Evolutionary conservation across 2,797 vertebrate genomes (phyloP).

Genomic region (Gambusia yucatana): DNA sequence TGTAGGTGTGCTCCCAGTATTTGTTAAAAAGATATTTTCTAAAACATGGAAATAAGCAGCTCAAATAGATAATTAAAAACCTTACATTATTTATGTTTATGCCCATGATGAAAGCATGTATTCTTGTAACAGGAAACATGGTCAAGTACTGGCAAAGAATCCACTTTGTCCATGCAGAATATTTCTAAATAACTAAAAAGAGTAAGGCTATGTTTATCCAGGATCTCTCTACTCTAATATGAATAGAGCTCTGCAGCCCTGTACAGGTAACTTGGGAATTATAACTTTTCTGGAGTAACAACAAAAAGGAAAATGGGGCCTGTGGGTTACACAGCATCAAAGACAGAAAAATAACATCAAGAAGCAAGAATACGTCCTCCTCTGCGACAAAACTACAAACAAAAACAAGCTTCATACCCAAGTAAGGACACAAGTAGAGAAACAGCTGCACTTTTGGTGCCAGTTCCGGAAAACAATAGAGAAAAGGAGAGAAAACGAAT

Average conservation of each 20-base stretch:
- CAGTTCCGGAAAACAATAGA: conserved; percentile 7
- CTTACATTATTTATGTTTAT: neutral
- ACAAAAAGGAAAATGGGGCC: neutral
- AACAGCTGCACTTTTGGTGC: too few relatives aligned
- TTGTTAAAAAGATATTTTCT: neutral
- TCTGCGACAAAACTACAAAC: conserved; percentile 7
- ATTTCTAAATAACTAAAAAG: neutral
- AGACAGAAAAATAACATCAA: neutral
- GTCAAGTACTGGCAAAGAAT: neutral
- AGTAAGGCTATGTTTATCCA: neutral
- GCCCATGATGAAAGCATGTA: neutral
- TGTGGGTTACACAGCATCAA: conserved; percentile 1
- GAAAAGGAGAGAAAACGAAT: neutral
- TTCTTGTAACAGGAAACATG: neutral
- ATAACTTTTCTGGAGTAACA: conserved; percentile 1
- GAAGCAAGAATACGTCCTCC: neutral
- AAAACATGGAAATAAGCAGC: neutral
- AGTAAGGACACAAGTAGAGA: neutral
- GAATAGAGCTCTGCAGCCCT: neutral
- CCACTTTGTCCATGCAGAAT: neutral
- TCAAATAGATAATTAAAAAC: neutral
- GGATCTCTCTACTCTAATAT: neutral
- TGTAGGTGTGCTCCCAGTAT: neutral
- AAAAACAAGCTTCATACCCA: neutral
- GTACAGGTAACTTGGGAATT: neutral